Base-by-base conservation (phyloP, 1,140 invertebrate species). In the Pygmarrhopalites habei region DNA sequence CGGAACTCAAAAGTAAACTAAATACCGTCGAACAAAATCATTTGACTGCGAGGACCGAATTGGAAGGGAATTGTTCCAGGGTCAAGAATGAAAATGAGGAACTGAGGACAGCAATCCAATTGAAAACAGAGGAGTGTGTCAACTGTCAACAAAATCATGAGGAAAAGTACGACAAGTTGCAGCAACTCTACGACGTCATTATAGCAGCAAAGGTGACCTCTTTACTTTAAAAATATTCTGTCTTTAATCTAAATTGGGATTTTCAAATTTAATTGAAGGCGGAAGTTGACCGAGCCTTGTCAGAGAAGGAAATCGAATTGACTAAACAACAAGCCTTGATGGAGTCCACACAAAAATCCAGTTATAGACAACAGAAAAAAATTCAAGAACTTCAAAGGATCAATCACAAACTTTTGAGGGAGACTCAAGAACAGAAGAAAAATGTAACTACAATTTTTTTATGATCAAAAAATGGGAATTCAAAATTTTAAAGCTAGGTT, bases 381-480 rank as follows among this genome's bases (percentile, higher is more conserved):
- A 43, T 69, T 21, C 52, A 51, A 23, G 64, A 69, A 15, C 47
- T 66, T 1, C 56, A 66, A 26, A 62, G 60, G 35, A n/a, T 19
- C 7, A 69, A 66, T 51, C 25, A 2, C 14, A 66, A 59, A 28
- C 21, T 61, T 19, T 19, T 26, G 19, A 23, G 44, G 28, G 65
- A 61, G 21, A 43, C 57, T 2, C 21, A 60, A 1, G 44, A 49
- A 5, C 43, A 53, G 1, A 61, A 59, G 26, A 23, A 32, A 14
- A 64, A 58, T 53, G 64, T 69, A 64, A 55, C 10, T 5, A 26
- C 25, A 17, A 49, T 49, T 14, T 7, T 12, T 49, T 49, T n/a
- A 29, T 15, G 51, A 55, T 10, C 23, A 7, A 5, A 28, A 32
- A 7, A 7, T 28, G 51, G 51, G n/a, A n/a, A n/a, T n/a, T n/a